Percentiles rank a stretch among this genome's conserved stretches.
phyloP scores from a whole-genome alignment of 2,888 invertebrate species.

The Apamea epomidion region DNA sequence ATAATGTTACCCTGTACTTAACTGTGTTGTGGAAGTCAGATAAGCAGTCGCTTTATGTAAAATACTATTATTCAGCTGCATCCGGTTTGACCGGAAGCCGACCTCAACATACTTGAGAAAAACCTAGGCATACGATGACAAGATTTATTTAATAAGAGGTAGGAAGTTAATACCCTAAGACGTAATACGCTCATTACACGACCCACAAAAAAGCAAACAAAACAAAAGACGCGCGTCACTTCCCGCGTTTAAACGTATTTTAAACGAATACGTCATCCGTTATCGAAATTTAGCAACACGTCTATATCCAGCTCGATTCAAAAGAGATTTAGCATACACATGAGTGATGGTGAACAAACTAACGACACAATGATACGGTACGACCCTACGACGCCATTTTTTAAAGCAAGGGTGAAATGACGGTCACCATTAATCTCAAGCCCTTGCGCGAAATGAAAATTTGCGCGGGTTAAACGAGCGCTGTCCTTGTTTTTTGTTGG shows the following conservation, averaged over 20 bases:
- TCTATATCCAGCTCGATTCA: constrained; percentile 67
- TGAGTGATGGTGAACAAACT: constrained; percentile 83
- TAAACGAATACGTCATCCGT: constrained; percentile 56
- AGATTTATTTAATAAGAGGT: not conserved
- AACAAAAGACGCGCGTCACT: constrained; percentile 38
- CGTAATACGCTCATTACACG: not conserved
- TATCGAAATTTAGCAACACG: constrained; percentile 66
- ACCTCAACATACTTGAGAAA: not conserved
- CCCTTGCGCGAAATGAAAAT: constrained; percentile 66
- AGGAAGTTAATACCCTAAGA: too few species aligned
- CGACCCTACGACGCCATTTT: constrained; percentile 84
- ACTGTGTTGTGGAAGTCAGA: too few species aligned
- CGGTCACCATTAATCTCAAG: constrained; percentile 82
- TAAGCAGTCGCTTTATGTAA: not conserved
- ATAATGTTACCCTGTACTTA: not conserved
- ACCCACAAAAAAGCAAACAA: constrained; percentile 33
- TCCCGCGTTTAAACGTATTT: constrained; percentile 48
- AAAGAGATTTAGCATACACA: constrained; percentile 80
- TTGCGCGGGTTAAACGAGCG: constrained; percentile 34
- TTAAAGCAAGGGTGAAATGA: constrained; percentile 80
- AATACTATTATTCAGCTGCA: not conserved
- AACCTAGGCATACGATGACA: too few species aligned
- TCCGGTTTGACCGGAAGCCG: not conserved
- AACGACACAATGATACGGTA: constrained; percentile 83
- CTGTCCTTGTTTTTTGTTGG: constrained; percentile 30